Conservation (phyloP, 2,888 invertebrate species). For the Dascillus cervinus region DNA sequence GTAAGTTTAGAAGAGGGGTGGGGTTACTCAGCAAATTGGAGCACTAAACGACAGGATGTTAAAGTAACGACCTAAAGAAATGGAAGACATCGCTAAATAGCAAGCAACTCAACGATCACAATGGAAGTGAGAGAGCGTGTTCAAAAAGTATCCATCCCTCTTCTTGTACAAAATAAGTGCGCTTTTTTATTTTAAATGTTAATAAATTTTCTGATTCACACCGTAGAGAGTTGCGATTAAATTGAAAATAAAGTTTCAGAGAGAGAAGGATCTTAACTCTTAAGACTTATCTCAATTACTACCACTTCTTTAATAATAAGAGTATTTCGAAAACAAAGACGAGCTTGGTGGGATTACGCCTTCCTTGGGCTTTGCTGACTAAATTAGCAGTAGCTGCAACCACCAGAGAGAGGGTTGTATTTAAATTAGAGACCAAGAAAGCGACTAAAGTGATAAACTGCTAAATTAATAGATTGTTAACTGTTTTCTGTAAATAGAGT, state of each 20-base stretch:
- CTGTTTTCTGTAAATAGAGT: constrained; percentile 18
- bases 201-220: too few species aligned
- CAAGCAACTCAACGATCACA: constrained; percentile 11
- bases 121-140: constrained; percentile 6
- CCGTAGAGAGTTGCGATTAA: too few species aligned
- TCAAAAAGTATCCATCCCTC: too few species aligned
- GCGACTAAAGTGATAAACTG: constrained; percentile 35
- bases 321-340: constrained; percentile 31
- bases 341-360: constrained; percentile 28
- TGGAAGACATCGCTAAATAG: constrained; percentile 31
- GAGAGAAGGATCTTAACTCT: too few species aligned
- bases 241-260: too few species aligned
- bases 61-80: constrained; percentile 35
- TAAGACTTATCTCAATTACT: too few species aligned
- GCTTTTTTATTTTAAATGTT: too few species aligned
- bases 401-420: constrained; percentile 25
- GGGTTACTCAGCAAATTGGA: constrained; percentile 36
- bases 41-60: constrained; percentile 34
- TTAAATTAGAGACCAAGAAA: constrained; percentile 35
- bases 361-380: constrained; percentile 22
- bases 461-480: constrained; percentile 33
- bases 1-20: constrained; percentile 13
- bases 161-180: too few species aligned
- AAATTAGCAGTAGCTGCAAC: constrained; percentile 15
- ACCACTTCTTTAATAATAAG: constrained; percentile 30